Base-by-base conservation (phyloP, 2,888 invertebrate species). In the Eupeodes luniger region DNA sequence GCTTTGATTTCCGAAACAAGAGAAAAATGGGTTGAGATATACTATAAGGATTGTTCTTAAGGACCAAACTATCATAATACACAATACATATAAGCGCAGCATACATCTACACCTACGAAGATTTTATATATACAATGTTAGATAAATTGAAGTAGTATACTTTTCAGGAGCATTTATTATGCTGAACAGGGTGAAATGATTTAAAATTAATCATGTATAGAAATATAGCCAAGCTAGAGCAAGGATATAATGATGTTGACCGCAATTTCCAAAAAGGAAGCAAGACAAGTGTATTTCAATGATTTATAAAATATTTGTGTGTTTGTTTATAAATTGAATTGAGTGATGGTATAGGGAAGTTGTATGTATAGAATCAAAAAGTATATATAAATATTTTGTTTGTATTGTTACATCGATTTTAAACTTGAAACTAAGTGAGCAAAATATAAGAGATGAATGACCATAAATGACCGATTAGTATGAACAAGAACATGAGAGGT, bases 211-310 rank as follows among this genome's bases (percentile, higher is more conserved):
- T 88, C 85, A 85, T 85, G 81, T 81, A 85, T n/a, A 59, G 59
- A 36, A 64, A 27, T 27, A 27, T 27, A 27, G 27, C 27, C 27
- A 27, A 27, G 27, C 27, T 40, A 1, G 0, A 40, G 5, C 76
- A 83, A 85, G 88, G 78, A 81, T 81, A 79, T 80, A 85, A 88
- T 84, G 62, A 81, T 81, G 85, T 88, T 88, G 88, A 85, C 85
- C 81, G 75, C 85, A 78, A 88, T 85, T 70, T 85, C 44, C 64
- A 16, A 79, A 77, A 81, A 69, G 47, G 72, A 87, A 76, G 83
- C 72, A 69, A 79, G 69, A 76, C 83, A 76, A 80, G 72, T 80
- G 72, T 80, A 47, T 55, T 80, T 72, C 72, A 44, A 80, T 72
- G 53, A 72, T 79, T 70, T 61, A 79, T 76, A 64, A 40, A 64